phyloP scores from a whole-genome alignment of 2,888 invertebrate genomes.

The Tethea ocularis region DNA sequence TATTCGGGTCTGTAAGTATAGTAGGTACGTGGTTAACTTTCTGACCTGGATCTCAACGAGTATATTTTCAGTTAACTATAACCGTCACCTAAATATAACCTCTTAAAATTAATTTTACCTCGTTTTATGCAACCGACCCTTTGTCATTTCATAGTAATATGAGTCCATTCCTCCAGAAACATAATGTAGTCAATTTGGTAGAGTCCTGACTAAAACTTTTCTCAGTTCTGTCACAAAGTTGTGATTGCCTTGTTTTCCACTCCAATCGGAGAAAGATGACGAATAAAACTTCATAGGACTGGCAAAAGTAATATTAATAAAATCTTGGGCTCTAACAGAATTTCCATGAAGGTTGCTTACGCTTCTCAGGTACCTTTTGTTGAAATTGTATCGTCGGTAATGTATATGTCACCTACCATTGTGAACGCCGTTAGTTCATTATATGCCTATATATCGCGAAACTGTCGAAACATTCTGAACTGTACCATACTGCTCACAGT shows the following conservation, averaged over 20 bases:
- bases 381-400: slow-evolving; percentile 59
- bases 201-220: slow-evolving; percentile 58
- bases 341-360: no score
- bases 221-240: slow-evolving; percentile 61
- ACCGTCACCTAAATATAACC: no score
- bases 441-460: no score
- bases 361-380: not conserved
- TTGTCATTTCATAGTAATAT: slow-evolving; percentile 41
- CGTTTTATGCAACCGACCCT: slow-evolving; percentile 37
- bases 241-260: slow-evolving; percentile 75
- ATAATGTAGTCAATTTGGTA: slow-evolving; percentile 73
- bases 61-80: no score
- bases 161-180: slow-evolving; percentile 44
- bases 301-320: slow-evolving; percentile 22
- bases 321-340: slow-evolving; percentile 13
- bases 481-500: no score
- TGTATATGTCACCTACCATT: no score
- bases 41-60: no score
- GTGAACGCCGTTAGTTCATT: no score
- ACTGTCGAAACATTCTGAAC: no score
- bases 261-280: slow-evolving; percentile 60
- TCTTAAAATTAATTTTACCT: no score
- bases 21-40: no score
- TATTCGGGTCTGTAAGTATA: no score
- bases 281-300: slow-evolving; percentile 58